Conservation (phyloP, 37 sponge, comb jelly and placozoan genomes). For the Ianthella basta region DNA sequence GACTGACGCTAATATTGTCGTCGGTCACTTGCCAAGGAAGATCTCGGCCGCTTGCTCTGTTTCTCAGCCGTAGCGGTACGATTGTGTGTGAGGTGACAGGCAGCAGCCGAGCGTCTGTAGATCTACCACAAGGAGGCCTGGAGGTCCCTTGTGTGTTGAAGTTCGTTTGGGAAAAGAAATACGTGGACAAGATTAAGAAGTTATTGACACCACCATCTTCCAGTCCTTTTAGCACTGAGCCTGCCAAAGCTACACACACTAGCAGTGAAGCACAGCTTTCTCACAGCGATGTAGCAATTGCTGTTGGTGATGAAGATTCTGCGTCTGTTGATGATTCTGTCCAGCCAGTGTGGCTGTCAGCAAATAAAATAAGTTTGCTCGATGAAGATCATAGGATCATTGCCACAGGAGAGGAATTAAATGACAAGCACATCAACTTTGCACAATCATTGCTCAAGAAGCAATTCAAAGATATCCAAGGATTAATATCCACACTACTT, state of each 20-base stretch:
- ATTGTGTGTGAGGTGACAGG: slow-evolving; percentile 35
- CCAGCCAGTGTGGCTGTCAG: not conserved
- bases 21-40: slow-evolving; percentile 40
- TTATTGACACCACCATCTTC: slow-evolving; percentile 13
- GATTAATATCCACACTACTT: slow-evolving; percentile 41
- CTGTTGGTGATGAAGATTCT: slow-evolving; percentile 4
- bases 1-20: not conserved
- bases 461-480: slow-evolving; percentile 1
- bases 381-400: slow-evolving; percentile 31
- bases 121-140: slow-evolving; percentile 48
- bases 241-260: slow-evolving; percentile 12
- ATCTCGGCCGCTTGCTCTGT: slow-evolving; percentile 42
- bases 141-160: slow-evolving; percentile 35
- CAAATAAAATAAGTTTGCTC: not conserved
- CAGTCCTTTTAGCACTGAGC: not conserved
- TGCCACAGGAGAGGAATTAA: slow-evolving; percentile 27
- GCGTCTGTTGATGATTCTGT: not conserved
- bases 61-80: slow-evolving; percentile 10
- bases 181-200: slow-evolving; percentile 35
- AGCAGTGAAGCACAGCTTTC: not conserved
- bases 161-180: not conserved
- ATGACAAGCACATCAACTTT: slow-evolving; percentile 52
- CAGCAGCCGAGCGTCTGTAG: slow-evolving; percentile 5
- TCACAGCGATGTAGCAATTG: slow-evolving; percentile 20
- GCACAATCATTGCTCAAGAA: slow-evolving; percentile 51